A percentile compares a stretch with the other conserved stretches of the same genome.
Evolutionary conservation across 2,888 invertebrate species (phyloP).

Genomic region (Oscheius sp.): DNA sequence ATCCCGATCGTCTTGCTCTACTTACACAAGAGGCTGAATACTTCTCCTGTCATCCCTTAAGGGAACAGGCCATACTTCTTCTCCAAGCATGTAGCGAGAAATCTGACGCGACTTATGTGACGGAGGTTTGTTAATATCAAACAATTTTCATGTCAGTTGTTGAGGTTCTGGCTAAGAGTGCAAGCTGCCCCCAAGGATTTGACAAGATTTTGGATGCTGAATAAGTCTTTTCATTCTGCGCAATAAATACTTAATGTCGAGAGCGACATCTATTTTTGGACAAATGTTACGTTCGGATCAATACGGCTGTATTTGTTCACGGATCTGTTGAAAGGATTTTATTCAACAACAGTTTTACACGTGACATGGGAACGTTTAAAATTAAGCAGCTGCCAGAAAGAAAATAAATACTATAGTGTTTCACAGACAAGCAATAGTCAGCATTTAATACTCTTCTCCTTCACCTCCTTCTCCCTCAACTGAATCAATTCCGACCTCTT

Average conservation of each 20-base stretch:
- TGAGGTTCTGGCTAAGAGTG: constrained; percentile 59
- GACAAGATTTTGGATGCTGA: constrained; percentile 44
- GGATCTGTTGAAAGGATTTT: neutral
- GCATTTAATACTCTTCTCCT: constrained; percentile 44
- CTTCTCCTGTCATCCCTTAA: constrained; percentile 59
- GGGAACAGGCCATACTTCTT: constrained; percentile 66
- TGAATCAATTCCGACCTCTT: constrained; percentile 57
- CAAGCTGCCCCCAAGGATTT: constrained; percentile 64
- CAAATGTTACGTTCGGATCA: too few species aligned
- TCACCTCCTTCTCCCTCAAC: constrained; percentile 51
- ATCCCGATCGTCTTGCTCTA: constrained; percentile 63
- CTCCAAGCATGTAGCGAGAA: constrained; percentile 64
- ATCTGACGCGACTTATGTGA: constrained; percentile 50
- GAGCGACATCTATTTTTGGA: neutral
- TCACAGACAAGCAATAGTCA: neutral
- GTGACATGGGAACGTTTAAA: constrained; percentile 19
- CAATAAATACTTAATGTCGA: constrained; percentile 16
- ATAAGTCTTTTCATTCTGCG: constrained; percentile 26
- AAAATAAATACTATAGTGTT: constrained; percentile 20
- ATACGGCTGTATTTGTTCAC: neutral
- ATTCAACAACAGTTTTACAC: constrained; percentile 5
- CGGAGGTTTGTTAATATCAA: constrained; percentile 37
- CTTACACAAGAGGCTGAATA: constrained; percentile 65
- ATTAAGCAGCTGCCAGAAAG: neutral
- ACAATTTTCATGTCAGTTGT: neutral